Evolutionary conservation across 2,113 vertebrate genomes (phyloP).

Genomic region (Piprites chloris): DNA sequence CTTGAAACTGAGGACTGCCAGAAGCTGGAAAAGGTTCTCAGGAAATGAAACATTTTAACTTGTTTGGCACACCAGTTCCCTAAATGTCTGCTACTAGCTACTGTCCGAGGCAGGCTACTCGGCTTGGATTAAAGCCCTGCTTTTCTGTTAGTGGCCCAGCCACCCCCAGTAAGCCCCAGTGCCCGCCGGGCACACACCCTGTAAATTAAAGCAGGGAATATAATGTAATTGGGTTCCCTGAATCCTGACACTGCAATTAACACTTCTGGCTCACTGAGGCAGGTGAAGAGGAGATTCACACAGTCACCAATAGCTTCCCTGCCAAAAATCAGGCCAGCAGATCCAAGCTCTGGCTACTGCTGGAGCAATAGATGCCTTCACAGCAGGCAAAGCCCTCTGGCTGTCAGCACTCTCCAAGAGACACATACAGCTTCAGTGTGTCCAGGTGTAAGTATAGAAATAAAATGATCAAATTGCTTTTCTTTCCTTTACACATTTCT

Average conservation of each 20-base stretch:
- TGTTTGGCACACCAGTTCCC: background rate
- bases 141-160: background rate
- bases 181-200: too few species aligned
- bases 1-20: background rate
- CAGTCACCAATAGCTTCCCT: background rate
- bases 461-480: background rate
- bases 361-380: rapidly evolving
- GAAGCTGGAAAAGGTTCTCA: background rate
- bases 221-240: background rate
- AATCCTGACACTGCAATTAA: background rate
- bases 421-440: background rate
- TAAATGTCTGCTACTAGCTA: background rate
- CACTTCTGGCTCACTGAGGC: background rate
- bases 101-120: background rate
- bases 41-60: background rate
- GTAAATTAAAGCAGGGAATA: background rate
- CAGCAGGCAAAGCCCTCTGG: background rate
- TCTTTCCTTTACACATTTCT: slow-evolving; percentile 37
- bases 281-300: background rate
- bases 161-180: background rate
- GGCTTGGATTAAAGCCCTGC: background rate
- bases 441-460: slow-evolving; percentile 36
- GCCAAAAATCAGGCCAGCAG: background rate
- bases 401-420: background rate
- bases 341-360: background rate